phyloP scores from a whole-genome alignment of 2,888 invertebrate genomes.

The Candidula unifasciata region DNA sequence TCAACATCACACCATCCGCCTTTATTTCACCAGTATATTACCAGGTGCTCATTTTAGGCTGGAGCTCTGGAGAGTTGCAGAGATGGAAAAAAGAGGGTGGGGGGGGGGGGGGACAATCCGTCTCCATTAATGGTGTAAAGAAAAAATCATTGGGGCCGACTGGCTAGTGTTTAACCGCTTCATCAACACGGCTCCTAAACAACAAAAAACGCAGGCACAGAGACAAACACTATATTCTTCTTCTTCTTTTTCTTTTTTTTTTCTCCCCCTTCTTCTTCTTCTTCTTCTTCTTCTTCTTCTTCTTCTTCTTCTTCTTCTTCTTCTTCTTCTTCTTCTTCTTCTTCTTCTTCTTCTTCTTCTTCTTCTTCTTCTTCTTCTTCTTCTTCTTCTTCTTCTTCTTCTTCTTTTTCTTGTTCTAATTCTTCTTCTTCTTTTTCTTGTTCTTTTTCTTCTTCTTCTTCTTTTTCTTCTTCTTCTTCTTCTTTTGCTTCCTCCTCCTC shows the following conservation, averaged over 20 bases:
- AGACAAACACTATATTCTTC: too few relatives aligned
- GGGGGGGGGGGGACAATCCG: too few relatives aligned
- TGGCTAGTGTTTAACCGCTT: too few relatives aligned
- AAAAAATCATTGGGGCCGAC: too few relatives aligned
- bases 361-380: constrained; percentile 5
- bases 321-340: neutral
- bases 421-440: neutral
- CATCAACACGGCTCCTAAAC: too few relatives aligned
- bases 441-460: neutral
- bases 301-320: neutral
- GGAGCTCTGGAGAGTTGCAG: too few relatives aligned
- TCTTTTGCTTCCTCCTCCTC: neutral
- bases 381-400: constrained; percentile 6
- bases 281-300: neutral
- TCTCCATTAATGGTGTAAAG: too few relatives aligned
- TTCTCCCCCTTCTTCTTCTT: neutral
- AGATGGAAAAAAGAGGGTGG: too few relatives aligned
- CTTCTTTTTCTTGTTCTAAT: neutral
- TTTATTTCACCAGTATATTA: too few relatives aligned
- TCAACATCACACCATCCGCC: too few relatives aligned
- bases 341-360: neutral
- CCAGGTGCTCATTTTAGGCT: too few relatives aligned
- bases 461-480: neutral
- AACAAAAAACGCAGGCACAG: too few relatives aligned
- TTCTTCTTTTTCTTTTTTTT: neutral